Conservation (phyloP, 2,888 invertebrate species). For the Drosophila niveifrons region DNA sequence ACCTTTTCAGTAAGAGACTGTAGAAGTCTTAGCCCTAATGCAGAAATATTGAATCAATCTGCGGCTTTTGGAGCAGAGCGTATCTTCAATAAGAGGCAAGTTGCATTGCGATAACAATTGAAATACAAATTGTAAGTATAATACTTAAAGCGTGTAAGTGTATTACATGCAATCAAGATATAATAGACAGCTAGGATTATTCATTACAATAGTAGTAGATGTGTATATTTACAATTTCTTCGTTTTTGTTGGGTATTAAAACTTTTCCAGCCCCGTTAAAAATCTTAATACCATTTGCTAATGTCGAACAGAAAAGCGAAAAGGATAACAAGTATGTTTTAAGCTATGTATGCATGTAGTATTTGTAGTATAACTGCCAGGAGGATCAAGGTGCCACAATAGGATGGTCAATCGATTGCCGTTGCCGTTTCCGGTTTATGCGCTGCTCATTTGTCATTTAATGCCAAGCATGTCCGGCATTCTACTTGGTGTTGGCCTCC, state of each 20-base stretch:
- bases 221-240: constrained; percentile 43
- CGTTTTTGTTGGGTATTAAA: constrained; percentile 70
- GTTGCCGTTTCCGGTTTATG: constrained; percentile 7
- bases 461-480: constrained; percentile 14
- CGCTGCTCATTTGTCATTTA: constrained; percentile 5
- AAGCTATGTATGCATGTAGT: constrained; percentile 20
- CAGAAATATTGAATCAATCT: not conserved
- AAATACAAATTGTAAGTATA: constrained; percentile 26
- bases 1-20: no score
- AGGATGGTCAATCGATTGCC: constrained; percentile 54
- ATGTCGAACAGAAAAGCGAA: constrained; percentile 35
- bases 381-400: constrained; percentile 56
- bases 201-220: constrained; percentile 6
- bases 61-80: not conserved
- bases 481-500: constrained; percentile 44
- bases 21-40: no score
- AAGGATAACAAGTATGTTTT: constrained; percentile 43
- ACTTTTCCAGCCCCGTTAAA: constrained; percentile 82
- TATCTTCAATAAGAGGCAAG: not conserved
- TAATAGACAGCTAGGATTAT: constrained; percentile 32
- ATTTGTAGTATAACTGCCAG: constrained; percentile 38
- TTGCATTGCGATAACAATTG: constrained; percentile 10
- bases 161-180: constrained; percentile 11
- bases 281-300: constrained; percentile 68
- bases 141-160: constrained; percentile 14